These are phyloP conservation scores for Uria lomvia DNA, from an alignment of 2,113 vertebrate genomes.

Conservation along the genomic window DNA sequence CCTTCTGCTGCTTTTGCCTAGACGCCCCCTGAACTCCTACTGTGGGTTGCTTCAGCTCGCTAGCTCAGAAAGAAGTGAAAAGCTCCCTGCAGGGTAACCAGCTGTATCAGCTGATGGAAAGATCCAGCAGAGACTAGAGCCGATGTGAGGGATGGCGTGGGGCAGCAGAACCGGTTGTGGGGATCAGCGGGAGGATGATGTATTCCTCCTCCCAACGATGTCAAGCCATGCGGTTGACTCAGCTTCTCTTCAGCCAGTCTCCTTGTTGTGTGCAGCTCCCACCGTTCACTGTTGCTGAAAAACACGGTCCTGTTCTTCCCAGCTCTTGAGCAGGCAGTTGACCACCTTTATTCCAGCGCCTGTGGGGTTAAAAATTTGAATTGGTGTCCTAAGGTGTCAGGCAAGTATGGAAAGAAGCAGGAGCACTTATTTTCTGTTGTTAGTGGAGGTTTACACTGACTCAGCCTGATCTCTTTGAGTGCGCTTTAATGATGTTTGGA, in stretches of 20 bases:
- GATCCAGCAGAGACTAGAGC: neutral
- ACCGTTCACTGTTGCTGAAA: rapidly evolving
- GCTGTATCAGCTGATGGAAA: neutral
- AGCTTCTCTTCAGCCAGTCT: neutral
- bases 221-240: neutral
- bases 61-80: neutral
- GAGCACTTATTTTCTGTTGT: neutral
- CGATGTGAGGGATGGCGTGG: neutral
- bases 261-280: neutral
- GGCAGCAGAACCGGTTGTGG: neutral
- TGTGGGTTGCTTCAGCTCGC: rapidly evolving
- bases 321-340: neutral
- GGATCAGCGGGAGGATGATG: rapidly evolving
- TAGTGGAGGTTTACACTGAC: neutral
- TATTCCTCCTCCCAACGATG: neutral
- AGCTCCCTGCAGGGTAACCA: neutral
- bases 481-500: neutral
- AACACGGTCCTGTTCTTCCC: rapidly evolving
- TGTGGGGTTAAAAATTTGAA: neutral
- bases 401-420: neutral
- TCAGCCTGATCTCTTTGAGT: neutral
- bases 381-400: neutral
- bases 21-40: neutral
- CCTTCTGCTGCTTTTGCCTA: neutral
- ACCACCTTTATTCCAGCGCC: neutral